Evolutionary conservation across 1,140 invertebrate genomes (phyloP).

Genomic region (Mylabris phalerata): DNA sequence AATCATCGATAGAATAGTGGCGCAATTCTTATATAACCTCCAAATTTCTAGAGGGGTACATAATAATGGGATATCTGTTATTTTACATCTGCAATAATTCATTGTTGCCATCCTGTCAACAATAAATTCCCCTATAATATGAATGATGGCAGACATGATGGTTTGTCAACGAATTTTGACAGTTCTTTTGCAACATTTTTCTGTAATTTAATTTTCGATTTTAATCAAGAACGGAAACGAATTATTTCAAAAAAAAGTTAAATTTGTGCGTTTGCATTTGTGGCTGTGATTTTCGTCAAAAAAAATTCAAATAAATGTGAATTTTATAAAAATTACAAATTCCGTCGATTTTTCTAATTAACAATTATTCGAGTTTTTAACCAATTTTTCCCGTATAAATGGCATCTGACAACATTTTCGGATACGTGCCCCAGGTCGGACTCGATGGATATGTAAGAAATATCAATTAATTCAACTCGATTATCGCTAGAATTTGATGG

Average conservation of each 20-base stretch:
- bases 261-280: no score
- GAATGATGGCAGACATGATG: not conserved
- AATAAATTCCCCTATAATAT: not conserved
- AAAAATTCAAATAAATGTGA: no score
- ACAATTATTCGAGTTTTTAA: not conserved
- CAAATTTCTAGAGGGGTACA: no score
- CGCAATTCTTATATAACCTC: not conserved
- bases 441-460: conserved; percentile 37
- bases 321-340: no score
- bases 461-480: not conserved
- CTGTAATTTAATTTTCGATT: not conserved
- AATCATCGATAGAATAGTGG: not conserved
- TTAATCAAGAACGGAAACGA: not conserved
- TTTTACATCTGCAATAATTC: no score
- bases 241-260: not conserved
- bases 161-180: not conserved
- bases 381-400: conserved; percentile 14
- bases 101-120: not conserved
- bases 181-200: not conserved
- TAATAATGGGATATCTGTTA: no score
- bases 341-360: not conserved
- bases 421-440: conserved; percentile 35
- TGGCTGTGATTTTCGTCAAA: no score
- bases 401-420: conserved; percentile 37
- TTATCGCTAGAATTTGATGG: no score